A percentile compares a stretch with the other conserved stretches of the same genome.
Evolutionary conservation across 2,888 invertebrate genomes (phyloP).

Genomic region (Rapana venosa): DNA sequence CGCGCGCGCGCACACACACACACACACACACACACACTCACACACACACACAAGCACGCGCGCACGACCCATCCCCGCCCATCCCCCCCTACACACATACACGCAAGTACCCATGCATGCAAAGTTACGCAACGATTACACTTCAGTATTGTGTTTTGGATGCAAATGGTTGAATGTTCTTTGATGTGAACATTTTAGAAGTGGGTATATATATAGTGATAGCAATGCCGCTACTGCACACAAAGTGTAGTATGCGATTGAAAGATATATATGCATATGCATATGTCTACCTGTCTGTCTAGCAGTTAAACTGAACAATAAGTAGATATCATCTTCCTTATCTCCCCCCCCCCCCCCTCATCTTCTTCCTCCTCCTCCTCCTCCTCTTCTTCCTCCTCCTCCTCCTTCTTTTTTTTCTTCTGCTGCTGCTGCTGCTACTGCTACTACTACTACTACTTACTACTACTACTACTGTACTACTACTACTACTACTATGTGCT

Average conservation of each 20-base stretch:
- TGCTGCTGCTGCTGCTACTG: too few relatives aligned
- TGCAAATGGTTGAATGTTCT: too few relatives aligned
- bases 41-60: constrained; percentile 14
- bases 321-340: not conserved
- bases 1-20: not conserved
- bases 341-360: not conserved
- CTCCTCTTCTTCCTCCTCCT: not conserved
- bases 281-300: too few relatives aligned
- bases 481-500: too few relatives aligned
- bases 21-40: not conserved
- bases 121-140: not conserved
- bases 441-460: too few relatives aligned
- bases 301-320: too few relatives aligned
- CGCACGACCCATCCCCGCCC: not conserved
- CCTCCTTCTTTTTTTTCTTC: not conserved
- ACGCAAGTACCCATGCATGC: not conserved
- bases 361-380: not conserved
- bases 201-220: too few relatives aligned
- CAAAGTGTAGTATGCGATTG: not conserved
- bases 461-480: too few relatives aligned
- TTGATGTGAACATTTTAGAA: too few relatives aligned
- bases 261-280: not conserved
- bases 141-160: not conserved
- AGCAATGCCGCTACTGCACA: not conserved
- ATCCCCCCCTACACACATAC: not conserved